Conservation (phyloP, 2,888 invertebrate species). For the Biston stratarius region DNA sequence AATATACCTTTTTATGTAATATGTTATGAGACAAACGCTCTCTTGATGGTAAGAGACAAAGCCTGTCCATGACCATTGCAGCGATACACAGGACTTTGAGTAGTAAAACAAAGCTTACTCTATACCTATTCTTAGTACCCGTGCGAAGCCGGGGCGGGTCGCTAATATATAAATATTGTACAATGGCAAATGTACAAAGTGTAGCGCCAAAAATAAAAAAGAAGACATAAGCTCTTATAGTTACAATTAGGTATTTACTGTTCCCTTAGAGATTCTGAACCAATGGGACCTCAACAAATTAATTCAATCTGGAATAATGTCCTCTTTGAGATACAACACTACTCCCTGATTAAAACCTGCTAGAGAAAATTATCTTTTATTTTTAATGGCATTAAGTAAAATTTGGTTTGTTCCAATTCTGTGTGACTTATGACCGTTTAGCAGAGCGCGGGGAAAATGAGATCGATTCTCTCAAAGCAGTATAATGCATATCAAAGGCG, state of each 20-base stretch:
- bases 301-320: constrained; percentile 71
- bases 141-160: no score
- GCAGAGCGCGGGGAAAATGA: constrained; percentile 55
- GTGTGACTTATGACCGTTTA: constrained; percentile 57
- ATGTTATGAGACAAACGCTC: no score
- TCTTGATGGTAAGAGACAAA: no score
- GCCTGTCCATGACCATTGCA: no score
- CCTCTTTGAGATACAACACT: constrained; percentile 72
- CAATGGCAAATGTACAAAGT: no score
- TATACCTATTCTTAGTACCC: no score
- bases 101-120: no score
- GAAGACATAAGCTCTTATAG: neutral
- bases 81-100: no score
- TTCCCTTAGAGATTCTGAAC: constrained; percentile 57
- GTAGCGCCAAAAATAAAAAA: neutral
- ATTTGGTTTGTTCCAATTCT: constrained; percentile 42
- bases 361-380: constrained; percentile 50
- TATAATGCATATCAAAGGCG: constrained; percentile 42
- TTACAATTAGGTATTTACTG: constrained; percentile 26
- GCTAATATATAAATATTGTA: no score
- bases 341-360: constrained; percentile 60
- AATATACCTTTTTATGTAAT: no score
- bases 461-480: constrained; percentile 83
- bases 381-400: constrained; percentile 43
- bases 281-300: constrained; percentile 63